phyloP scores from a whole-genome alignment of 2,888 invertebrate genomes.

The Elgonia sp. region DNA sequence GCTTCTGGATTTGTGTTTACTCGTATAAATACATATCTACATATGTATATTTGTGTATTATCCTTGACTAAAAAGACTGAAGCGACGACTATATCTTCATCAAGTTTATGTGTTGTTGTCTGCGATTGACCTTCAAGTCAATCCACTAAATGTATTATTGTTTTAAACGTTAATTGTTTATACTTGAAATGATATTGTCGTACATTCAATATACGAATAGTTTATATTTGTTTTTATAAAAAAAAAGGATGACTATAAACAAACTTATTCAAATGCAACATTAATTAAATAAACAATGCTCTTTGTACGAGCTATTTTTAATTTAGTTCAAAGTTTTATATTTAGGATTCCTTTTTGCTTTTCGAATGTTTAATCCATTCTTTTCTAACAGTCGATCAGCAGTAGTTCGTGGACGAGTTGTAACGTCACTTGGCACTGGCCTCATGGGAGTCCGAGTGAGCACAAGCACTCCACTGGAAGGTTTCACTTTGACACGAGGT shows the following conservation, averaged over 20 bases:
- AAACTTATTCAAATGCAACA: constrained; percentile 19
- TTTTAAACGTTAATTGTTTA: constrained; percentile 55
- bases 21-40: constrained; percentile 71
- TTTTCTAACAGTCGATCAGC: constrained; percentile 94
- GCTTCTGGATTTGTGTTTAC: constrained; percentile 82
- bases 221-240: constrained; percentile 55
- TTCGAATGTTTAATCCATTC: constrained; percentile 50
- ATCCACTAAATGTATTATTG: constrained; percentile 43
- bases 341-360: not conserved
- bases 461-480: constrained; percentile 97
- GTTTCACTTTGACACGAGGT: constrained; percentile 96
- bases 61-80: constrained; percentile 74
- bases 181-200: constrained; percentile 78
- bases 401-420: constrained; percentile 97
- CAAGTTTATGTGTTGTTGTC: constrained; percentile 66
- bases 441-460: constrained; percentile 98
- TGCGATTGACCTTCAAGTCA: constrained; percentile 28
- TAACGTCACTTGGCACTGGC: constrained; percentile 96
- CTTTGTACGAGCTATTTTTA: constrained; percentile 41
- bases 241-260: not conserved
- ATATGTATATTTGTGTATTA: constrained; percentile 73
- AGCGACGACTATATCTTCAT: constrained; percentile 73
- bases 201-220: constrained; percentile 80
- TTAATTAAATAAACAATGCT: constrained; percentile 22
- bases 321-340: constrained; percentile 20